Conservation (phyloP, 2,888 invertebrate genomes). For the Saturnia japonica region DNA sequence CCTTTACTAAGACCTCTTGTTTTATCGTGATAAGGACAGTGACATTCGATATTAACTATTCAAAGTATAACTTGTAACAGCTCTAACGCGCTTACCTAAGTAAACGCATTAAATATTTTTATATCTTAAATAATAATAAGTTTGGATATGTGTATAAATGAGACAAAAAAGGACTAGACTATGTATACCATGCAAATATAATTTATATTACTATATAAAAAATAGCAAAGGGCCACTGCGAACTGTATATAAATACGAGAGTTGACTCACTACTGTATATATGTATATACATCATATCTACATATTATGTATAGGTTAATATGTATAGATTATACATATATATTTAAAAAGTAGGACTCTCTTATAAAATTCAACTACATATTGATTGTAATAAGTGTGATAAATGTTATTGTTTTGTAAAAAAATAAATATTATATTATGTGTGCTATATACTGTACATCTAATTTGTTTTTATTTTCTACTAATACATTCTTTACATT, state of each 20-base stretch:
- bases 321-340: background rate
- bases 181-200: background rate
- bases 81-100: no score
- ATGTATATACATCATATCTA: background rate
- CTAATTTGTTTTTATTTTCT: background rate
- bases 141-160: background rate
- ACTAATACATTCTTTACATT: background rate
- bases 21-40: no score
- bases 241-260: slow-evolving; percentile 2
- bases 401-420: background rate
- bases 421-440: background rate
- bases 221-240: slow-evolving; percentile 1
- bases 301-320: background rate
- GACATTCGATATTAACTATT: no score
- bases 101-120: no score
- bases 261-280: background rate
- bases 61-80: no score
- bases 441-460: background rate
- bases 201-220: background rate
- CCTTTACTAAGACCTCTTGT: no score
- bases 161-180: slow-evolving; percentile 12
- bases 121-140: background rate
- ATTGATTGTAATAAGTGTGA: background rate
- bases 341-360: background rate
- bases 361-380: background rate